A percentile compares a stretch with the other conserved stretches of the same genome.
phyloP scores from a whole-genome alignment of 2,113 vertebrate species.

The Chiloscyllium plagiosum region DNA sequence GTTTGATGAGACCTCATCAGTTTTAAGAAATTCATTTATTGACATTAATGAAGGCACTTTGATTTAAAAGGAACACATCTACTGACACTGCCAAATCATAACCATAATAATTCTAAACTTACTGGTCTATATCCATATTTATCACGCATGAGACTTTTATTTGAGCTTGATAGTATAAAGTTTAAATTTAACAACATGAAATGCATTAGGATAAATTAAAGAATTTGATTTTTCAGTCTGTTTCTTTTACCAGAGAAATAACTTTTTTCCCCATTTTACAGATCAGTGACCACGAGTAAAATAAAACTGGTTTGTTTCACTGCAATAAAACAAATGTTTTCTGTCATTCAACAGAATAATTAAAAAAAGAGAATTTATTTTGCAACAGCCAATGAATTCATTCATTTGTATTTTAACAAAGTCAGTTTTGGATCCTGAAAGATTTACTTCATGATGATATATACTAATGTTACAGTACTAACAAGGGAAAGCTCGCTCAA shows the following conservation, averaged over 20 bases:
- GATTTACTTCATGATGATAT: not conserved
- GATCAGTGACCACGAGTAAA: not conserved
- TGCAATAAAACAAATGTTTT: not conserved
- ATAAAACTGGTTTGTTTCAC: not conserved
- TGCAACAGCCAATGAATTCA: not conserved
- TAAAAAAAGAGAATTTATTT: not conserved
- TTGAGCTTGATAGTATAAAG: not conserved
- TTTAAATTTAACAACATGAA: constrained; percentile 7
- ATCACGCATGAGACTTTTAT: not conserved
- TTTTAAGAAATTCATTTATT: not conserved
- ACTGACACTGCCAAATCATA: not conserved
- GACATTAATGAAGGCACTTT: not conserved
- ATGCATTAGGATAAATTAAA: not conserved
- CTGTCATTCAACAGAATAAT: not conserved
- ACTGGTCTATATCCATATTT: not conserved
- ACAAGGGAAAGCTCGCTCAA: not conserved
- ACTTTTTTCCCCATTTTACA: not conserved
- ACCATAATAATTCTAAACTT: not conserved
- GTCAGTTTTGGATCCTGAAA: not conserved
- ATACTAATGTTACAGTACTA: not conserved
- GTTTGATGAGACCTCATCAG: not conserved
- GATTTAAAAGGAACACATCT: not conserved
- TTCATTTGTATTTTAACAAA: not conserved
- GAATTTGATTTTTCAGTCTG: not conserved
- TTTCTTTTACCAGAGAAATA: not conserved